A percentile compares a stretch with the other conserved stretches of the same genome.
phyloP scores from a whole-genome alignment of 2,888 invertebrate species.

The Disparrhopalites patrizii region DNA sequence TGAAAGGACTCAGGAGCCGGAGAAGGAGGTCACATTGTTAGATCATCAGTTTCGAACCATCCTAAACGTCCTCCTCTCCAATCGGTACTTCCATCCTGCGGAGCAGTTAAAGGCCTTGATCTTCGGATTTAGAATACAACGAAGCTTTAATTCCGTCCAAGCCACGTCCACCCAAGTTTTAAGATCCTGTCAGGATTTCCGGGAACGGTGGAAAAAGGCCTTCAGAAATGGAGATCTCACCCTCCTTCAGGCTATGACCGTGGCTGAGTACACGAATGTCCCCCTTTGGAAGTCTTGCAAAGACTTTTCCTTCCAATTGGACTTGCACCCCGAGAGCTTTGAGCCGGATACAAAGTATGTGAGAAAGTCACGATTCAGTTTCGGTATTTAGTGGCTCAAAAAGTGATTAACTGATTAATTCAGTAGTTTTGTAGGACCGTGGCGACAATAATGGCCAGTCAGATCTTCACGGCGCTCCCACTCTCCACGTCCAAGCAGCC shows the following conservation, averaged over 20 bases:
- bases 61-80: slow-evolving; percentile 1
- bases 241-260: not conserved
- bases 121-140: not conserved
- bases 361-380: no score
- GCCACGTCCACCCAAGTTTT: not conserved
- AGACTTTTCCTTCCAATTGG: slow-evolving; percentile 13
- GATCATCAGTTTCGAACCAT: slow-evolving; percentile 13
- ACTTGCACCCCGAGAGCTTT: not conserved
- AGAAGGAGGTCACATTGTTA: not conserved
- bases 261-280: slow-evolving; percentile 2
- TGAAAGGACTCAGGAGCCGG: not conserved
- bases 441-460: no score
- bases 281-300: slow-evolving; percentile 22
- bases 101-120: slow-evolving; percentile 15
- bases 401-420: no score
- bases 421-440: no score
- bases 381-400: no score
- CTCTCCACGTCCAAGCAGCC: not conserved
- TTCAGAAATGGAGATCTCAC: slow-evolving; percentile 17
- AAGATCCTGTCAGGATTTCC: not conserved
- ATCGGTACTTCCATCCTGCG: slow-evolving; percentile 16
- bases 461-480: no score
- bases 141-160: not conserved
- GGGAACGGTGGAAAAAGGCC: not conserved
- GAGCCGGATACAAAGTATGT: no score